phyloP scores from a whole-genome alignment of 2,797 vertebrate species.

The Centropyge bicolor region DNA sequence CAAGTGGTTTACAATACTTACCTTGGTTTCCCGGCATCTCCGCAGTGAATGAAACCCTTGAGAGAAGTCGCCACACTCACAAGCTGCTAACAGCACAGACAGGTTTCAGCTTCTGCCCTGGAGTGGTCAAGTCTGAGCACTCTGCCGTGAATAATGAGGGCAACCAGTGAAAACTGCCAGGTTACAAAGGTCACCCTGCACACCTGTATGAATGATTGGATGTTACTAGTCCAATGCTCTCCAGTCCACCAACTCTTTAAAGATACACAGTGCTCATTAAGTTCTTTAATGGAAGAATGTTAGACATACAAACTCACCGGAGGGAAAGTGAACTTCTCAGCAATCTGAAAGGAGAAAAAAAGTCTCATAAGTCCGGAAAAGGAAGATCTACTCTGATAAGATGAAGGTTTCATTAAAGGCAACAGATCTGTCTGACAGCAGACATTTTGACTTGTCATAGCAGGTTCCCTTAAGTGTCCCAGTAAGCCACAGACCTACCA shows the following conservation, averaged over 20 bases:
- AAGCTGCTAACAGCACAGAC: constrained; percentile 33
- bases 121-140: constrained; percentile 41
- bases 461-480: background rate
- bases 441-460: background rate
- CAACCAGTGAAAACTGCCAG: constrained; percentile 25
- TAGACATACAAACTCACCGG: constrained; percentile 11
- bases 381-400: background rate
- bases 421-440: background rate
- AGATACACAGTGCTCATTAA: constrained; percentile 3
- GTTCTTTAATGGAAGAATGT: background rate
- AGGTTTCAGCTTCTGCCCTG: constrained; percentile 30
- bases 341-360: background rate
- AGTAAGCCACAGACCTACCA: background rate
- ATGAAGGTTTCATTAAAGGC: background rate
- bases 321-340: constrained; percentile 9
- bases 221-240: constrained; percentile 8
- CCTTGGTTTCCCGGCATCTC: constrained; percentile 37
- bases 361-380: background rate
- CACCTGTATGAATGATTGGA: constrained; percentile 31
- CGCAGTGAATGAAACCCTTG: constrained; percentile 36
- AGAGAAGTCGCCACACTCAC: constrained; percentile 44
- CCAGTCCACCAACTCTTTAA: background rate
- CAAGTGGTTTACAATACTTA: constrained; percentile 40
- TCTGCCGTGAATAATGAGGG: constrained; percentile 50
- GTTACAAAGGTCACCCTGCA: constrained; percentile 19